Conservation (phyloP, 2,113 vertebrate genomes). For the Lethenteron camtschaticum region DNA sequence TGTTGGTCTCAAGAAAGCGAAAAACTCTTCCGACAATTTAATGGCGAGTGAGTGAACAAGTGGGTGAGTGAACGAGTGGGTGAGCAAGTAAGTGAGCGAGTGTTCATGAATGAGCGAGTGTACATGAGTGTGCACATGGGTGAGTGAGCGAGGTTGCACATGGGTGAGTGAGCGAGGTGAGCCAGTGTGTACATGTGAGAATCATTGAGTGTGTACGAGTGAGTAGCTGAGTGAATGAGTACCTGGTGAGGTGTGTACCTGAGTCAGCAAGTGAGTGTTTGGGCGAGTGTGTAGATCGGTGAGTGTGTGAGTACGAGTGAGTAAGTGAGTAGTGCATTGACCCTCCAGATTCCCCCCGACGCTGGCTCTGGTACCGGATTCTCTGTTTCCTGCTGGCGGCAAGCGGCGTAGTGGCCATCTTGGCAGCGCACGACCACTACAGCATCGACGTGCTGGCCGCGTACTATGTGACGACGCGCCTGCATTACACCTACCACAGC, state of each 20-base stretch:
- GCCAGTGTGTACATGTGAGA: neutral
- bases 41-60: too few relatives aligned
- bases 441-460: conserved; percentile 74
- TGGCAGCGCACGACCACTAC: conserved; percentile 86
- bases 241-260: neutral
- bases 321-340: too few relatives aligned
- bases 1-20: too few relatives aligned
- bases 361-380: conserved; percentile 92
- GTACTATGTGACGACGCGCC: conserved; percentile 75
- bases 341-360: conserved; percentile 54
- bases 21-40: too few relatives aligned
- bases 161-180: neutral
- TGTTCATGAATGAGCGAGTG: neutral
- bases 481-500: conserved; percentile 96
- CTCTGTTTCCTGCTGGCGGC: conserved; percentile 78
- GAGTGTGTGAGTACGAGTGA: too few relatives aligned
- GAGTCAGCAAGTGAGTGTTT: neutral
- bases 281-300: too few relatives aligned
- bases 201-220: neutral
- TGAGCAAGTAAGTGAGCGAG: neutral
- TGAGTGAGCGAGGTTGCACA: neutral
- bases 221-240: neutral
- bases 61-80: too few relatives aligned
- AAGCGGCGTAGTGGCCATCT: conserved; percentile 62
- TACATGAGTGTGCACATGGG: neutral